These are phyloP conservation scores for Sporophila hypoxantha DNA, from an alignment of 2,113 vertebrate genomes.

Conservation along the genomic window DNA sequence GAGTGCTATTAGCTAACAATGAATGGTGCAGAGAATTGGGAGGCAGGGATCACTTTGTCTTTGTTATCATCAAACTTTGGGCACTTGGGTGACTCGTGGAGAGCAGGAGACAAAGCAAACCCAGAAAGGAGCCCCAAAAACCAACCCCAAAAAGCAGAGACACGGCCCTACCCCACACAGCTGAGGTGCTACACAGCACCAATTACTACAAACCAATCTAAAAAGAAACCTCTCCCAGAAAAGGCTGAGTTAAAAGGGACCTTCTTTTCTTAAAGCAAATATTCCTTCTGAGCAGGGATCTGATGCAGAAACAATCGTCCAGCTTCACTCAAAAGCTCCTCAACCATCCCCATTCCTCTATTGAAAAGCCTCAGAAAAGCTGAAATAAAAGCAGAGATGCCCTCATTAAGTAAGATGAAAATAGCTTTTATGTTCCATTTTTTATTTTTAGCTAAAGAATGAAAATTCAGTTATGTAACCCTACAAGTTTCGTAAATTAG, in stretches of 20 bases:
- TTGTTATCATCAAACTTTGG: accelerated
- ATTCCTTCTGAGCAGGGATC: not conserved
- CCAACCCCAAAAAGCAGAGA: not conserved
- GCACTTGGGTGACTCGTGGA: not conserved
- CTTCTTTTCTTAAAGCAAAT: not conserved
- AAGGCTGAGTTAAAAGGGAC: not conserved
- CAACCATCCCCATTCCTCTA: not conserved
- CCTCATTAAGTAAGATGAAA: conserved; percentile 67
- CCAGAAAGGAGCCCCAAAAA: not conserved
- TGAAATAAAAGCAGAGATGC: conserved; percentile 56
- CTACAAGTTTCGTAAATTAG: not conserved
- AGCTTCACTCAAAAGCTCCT: not conserved
- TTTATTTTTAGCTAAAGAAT: conserved; percentile 64
- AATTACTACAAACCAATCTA: not conserved
- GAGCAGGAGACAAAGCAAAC: not conserved
- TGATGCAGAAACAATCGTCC: not conserved
- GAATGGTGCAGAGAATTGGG: not conserved
- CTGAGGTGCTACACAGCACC: not conserved
- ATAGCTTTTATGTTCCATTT: conserved; percentile 69
- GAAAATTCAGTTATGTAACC: conserved; percentile 59
- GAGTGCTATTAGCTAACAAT: not conserved
- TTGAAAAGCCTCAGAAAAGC: conserved; percentile 24
- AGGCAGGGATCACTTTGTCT: not conserved
- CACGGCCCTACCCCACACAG: not conserved
- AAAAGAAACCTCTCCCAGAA: not conserved